Base-by-base conservation (phyloP, 2,113 vertebrate genomes). In the human (Homo sapiens) region DNA sequence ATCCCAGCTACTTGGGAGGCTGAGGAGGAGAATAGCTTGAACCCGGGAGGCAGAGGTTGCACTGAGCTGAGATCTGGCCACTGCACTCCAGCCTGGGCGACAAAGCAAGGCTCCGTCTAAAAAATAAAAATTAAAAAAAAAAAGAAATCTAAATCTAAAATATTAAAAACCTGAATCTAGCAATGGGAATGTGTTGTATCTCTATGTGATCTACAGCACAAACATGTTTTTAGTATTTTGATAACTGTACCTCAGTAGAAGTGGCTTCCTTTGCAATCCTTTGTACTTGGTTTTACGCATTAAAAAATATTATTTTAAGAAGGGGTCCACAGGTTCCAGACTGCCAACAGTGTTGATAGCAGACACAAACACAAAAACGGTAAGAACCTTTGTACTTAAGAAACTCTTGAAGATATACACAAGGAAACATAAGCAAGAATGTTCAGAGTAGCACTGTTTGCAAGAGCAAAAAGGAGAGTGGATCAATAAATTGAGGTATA, bases 241-340 rank as follows among this genome's bases (percentile, higher is more conserved):
- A 52, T 50, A 94, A 93, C 50, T 61, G 17, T 70, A 79, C 23
- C 70, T 84, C 38, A 80, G 5, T 80, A 20, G 50, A 88, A 78
- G 18, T 43, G 13, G 30, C 68, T 91, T 79, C 50, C 27, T 76
- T 82, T 70, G 59, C 14, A 83, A 57, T 94, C 52, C 18, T 70
- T 48, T 43, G 17, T 85, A 78, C 72, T 64, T 90, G 59, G 57
- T 66, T 81, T 81, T 90, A 90, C 25, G 25, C 50, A 88, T 93
- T 57, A 52, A 72, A 92, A 88, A 96, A 80, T 17, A 89, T 14
- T 93, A 68, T 73, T 79, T 66, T 79, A 45, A 89, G 45, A 93
- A 86, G 52, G 45, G 17, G 11, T 79, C 11, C 38, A 79, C 25
- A 79, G 38, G 43, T 6, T 78, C 38, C 59, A 96, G 59, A 83